Evolutionary conservation across 2,888 invertebrate species (phyloP).

Genomic region (Hoplodrina blanda): DNA sequence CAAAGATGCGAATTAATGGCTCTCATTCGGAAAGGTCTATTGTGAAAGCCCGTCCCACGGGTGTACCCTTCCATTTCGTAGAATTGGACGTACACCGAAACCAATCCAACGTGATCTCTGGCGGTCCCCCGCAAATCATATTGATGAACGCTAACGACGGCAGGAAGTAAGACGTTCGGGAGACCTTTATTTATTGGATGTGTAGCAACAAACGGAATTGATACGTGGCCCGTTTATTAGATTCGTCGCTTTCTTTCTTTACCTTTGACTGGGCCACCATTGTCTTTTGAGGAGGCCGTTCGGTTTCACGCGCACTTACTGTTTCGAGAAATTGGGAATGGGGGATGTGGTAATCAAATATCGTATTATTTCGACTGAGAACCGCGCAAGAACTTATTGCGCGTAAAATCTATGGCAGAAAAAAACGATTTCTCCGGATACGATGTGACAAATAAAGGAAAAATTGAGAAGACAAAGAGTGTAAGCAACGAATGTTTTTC

Average conservation of each 20-base stretch:
- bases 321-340: slow-evolving; percentile 70
- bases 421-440: slow-evolving; percentile 40
- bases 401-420: slow-evolving; percentile 57
- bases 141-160: slow-evolving; percentile 76
- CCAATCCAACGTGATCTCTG: slow-evolving; percentile 79
- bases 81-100: slow-evolving; percentile 85
- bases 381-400: slow-evolving; percentile 60
- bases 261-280: slow-evolving; percentile 86
- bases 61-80: slow-evolving; percentile 88
- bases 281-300: slow-evolving; percentile 84
- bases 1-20: slow-evolving; percentile 90
- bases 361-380: slow-evolving; percentile 68
- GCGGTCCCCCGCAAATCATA: slow-evolving; percentile 74
- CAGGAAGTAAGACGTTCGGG: slow-evolving; percentile 69
- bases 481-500: slow-evolving; percentile 61
- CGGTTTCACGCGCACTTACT: slow-evolving; percentile 80
- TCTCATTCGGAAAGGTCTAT: slow-evolving; percentile 88
- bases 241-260: slow-evolving; percentile 88
- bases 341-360: slow-evolving; percentile 74
- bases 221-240: slow-evolving; percentile 87
- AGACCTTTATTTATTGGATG: slow-evolving; percentile 80
- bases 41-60: slow-evolving; percentile 86
- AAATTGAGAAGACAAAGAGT: slow-evolving; percentile 57
- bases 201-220: slow-evolving; percentile 86
- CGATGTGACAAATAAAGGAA: slow-evolving; percentile 55